Evolutionary conservation across 2,113 vertebrate species (phyloP).

Genomic region (Circaetus cinerascens): DNA sequence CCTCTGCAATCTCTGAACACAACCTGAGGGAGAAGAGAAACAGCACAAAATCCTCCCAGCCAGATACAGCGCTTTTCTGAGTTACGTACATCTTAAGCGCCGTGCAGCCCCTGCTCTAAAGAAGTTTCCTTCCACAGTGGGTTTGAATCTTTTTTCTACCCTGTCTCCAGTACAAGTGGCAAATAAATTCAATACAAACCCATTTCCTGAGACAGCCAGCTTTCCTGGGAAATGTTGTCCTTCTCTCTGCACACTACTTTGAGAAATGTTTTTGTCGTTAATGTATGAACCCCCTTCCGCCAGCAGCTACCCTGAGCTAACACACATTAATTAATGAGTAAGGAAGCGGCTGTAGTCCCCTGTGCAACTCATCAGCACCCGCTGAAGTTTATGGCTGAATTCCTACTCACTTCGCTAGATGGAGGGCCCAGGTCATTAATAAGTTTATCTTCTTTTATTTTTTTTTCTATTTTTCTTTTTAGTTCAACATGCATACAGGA

Average conservation of each 20-base stretch:
- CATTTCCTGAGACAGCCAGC: not conserved
- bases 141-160: not conserved
- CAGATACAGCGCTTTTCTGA: not conserved
- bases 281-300: not conserved
- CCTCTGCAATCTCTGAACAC: not conserved
- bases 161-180: not conserved
- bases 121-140: not conserved
- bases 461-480: not conserved
- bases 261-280: not conserved
- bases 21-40: not conserved
- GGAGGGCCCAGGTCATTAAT: not conserved
- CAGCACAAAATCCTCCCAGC: not conserved
- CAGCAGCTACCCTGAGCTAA: not conserved
- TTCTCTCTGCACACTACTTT: not conserved
- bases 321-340: not conserved
- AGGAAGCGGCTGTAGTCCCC: not conserved
- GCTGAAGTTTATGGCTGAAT: not conserved
- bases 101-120: not conserved
- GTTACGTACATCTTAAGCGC: too few relatives aligned
- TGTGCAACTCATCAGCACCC: not conserved
- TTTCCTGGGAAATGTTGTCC: not conserved
- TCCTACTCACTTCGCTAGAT: not conserved
- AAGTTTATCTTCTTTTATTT: rapidly evolving
- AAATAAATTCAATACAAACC: not conserved
- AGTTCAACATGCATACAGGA: not conserved